phyloP scores from a whole-genome alignment of 2,888 invertebrate species.

The Muschampia plurimacula region DNA sequence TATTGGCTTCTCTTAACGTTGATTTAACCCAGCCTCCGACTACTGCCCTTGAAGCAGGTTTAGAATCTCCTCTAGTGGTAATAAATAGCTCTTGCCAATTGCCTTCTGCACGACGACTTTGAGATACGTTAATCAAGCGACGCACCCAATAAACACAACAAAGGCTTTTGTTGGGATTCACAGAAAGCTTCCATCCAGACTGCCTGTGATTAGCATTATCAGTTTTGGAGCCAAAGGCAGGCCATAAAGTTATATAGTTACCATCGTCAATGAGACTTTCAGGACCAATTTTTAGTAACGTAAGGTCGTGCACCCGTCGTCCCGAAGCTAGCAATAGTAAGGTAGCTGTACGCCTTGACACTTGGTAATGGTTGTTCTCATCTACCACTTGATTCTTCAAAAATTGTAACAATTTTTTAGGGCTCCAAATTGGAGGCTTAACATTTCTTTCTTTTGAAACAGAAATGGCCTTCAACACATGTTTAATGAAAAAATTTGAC shows the following conservation, averaged over 20 bases:
- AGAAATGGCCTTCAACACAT: conserved; percentile 39
- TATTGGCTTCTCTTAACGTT: conserved; percentile 25
- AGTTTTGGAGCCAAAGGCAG: conserved; percentile 36
- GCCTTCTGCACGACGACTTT: neutral
- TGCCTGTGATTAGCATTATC: conserved; percentile 29
- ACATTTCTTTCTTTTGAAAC: conserved; percentile 8
- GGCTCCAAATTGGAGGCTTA: conserved; percentile 41
- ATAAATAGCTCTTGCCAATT: conserved; percentile 22
- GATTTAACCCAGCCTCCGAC: conserved; percentile 34
- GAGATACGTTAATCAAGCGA: neutral
- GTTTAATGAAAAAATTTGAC: conserved; percentile 38
- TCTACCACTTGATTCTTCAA: neutral
- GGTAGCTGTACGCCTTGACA: conserved; percentile 20
- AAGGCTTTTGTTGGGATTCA: conserved; percentile 24
- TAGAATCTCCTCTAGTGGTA: conserved; percentile 23
- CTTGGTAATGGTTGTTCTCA: conserved; percentile 20
- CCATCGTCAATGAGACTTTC: conserved; percentile 6
- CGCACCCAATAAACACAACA: conserved; percentile 25
- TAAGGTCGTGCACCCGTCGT: conserved; percentile 33
- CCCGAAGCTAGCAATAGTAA: conserved; percentile 25
- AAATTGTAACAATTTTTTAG: conserved; percentile 14
- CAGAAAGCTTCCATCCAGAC: conserved; percentile 32
- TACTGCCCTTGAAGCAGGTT: conserved; percentile 29
- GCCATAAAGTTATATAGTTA: conserved; percentile 24
- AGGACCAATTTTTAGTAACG: conserved; percentile 17